Conservation (phyloP, 2,113 vertebrate genomes). For the Donacobius atricapilla region DNA sequence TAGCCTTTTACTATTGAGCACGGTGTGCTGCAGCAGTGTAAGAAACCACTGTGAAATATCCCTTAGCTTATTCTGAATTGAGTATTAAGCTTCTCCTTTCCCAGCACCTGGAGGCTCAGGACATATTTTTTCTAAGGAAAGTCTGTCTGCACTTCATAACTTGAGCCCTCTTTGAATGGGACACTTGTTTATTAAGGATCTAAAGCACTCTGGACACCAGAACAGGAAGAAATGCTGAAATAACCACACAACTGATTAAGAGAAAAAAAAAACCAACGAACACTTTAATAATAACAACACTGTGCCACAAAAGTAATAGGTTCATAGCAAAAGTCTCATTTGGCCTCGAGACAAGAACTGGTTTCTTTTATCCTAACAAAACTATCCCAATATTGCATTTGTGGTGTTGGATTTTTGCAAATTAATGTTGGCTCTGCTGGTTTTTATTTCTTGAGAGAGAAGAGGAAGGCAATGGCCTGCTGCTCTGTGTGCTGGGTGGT, state of each 20-base stretch:
- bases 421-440: accelerated
- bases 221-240: background rate
- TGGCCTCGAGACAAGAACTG: background rate
- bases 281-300: background rate
- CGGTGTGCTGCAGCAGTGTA: background rate
- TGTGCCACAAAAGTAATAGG: background rate
- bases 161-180: background rate
- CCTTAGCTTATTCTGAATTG: background rate
- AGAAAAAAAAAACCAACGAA: background rate
- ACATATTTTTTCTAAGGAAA: background rate
- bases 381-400: background rate
- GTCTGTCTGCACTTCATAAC: background rate
- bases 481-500: background rate
- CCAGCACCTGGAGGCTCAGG: background rate
- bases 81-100: background rate
- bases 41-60: background rate
- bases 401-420: background rate
- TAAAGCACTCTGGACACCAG: background rate
- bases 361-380: background rate
- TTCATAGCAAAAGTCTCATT: background rate
- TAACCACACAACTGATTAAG: background rate
- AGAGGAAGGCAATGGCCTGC: background rate
- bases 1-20: background rate
- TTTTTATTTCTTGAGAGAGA: background rate
- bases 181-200: background rate